phyloP scores from a whole-genome alignment of 2,797 vertebrate genomes.

The Melanotaenia trifasciata region DNA sequence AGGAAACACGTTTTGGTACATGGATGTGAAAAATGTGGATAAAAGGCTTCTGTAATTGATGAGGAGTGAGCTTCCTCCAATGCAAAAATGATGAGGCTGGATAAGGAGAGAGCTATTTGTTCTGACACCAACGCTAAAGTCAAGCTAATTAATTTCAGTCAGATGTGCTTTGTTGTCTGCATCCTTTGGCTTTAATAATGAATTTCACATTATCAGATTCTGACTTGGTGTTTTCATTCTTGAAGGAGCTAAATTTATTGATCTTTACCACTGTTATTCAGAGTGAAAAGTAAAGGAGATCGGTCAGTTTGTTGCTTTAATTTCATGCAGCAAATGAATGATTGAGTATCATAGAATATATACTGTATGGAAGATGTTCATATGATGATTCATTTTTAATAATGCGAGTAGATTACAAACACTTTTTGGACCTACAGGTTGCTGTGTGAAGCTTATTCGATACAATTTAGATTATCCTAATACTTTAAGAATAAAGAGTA shows the following conservation, averaged over 20 bases:
- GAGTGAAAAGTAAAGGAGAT: conserved; percentile 2
- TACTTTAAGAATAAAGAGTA: conserved; percentile 12
- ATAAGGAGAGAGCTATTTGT: conserved; percentile 61
- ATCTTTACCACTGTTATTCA: conserved; percentile 1
- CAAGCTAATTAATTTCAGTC: conserved; percentile 68
- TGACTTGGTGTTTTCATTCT: conserved; percentile 35
- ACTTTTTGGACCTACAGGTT: no score
- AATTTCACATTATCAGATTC: conserved; percentile 49
- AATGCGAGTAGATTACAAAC: no score
- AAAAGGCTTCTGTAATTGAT: conserved; percentile 35
- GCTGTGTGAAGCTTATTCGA: no score
- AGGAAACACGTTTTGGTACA: conserved; percentile 19
- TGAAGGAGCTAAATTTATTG: conserved; percentile 14
- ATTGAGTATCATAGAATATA: neutral
- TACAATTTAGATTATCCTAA: no score
- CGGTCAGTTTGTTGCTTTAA: neutral
- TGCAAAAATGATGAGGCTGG: conserved; percentile 45
- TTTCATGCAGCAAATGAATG: neutral
- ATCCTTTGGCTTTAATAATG: conserved; percentile 57
- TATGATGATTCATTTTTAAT: neutral
- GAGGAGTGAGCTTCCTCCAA: conserved; percentile 10
- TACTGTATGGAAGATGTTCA: neutral
- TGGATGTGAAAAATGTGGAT: conserved; percentile 22
- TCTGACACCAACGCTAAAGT: conserved; percentile 39
- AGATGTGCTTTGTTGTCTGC: conserved; percentile 52